Percentiles rank a stretch among this genome's conserved stretches.
Conservation (phyloP, 2,113 vertebrate genomes). For the Cairina moschata region DNA sequence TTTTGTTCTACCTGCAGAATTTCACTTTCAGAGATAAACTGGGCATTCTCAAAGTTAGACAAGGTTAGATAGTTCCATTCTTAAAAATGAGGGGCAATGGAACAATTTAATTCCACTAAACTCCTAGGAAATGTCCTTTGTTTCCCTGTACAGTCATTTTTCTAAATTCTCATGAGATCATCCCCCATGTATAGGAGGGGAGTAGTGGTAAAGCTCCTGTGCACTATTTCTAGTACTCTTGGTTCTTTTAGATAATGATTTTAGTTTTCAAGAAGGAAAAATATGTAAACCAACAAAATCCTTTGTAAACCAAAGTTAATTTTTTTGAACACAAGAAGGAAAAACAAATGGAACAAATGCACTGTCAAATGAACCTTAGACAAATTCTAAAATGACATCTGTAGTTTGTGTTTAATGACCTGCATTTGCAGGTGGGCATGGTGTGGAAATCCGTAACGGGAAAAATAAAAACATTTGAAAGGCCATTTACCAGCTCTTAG, state of each 20-base stretch:
- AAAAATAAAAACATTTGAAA: neutral
- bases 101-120: neutral
- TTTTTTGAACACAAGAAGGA: neutral
- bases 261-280: neutral
- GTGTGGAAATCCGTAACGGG: neutral
- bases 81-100: neutral
- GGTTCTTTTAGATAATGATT: neutral
- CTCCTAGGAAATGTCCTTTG: neutral
- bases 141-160: neutral
- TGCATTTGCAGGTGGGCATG: rapidly evolving
- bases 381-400: neutral
- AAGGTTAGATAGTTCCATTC: neutral
- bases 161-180: neutral
- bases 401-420: neutral
- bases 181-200: neutral
- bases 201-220: neutral
- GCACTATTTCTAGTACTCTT: neutral
- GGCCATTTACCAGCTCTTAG: neutral
- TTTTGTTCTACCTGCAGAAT: neutral
- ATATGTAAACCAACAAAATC: neutral
- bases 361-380: neutral
- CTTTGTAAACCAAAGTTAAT: neutral
- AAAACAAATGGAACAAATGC: neutral
- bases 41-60: neutral
- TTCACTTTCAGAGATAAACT: neutral